Evolutionary conservation across 30 jellyfish, hydroid and myxozoan species (phyloP).

Genomic region (Morbakka virulenta): DNA sequence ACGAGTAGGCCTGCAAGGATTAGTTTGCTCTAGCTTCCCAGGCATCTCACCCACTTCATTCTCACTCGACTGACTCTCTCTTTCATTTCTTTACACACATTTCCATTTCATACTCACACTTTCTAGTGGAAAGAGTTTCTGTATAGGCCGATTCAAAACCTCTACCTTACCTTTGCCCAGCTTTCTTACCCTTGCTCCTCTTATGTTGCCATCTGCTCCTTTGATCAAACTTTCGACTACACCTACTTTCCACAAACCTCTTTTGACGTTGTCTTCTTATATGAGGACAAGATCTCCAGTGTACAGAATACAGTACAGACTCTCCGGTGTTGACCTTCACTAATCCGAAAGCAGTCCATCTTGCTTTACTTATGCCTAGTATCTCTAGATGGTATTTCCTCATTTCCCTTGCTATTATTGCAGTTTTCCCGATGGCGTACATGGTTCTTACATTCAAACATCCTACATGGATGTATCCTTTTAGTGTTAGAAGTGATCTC

Average conservation of each 20-base stretch:
- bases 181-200: conserved; percentile 29
- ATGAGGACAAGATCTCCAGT: conserved; percentile 33
- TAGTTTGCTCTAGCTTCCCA: conserved; percentile 4
- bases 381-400: no score
- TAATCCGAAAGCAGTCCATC: no score
- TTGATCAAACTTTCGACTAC: conserved; percentile 3
- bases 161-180: conserved; percentile 12
- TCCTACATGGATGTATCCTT: no score
- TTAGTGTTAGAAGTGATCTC: no score
- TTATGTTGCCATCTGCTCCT: conserved; percentile 25
- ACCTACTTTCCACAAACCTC: conserved; percentile 30
- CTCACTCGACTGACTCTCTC: conserved; percentile 1
- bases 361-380: no score
- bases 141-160: conserved; percentile 5
- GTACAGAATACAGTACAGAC: no score
- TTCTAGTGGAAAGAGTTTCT: conserved; percentile 37
- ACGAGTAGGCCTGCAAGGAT: not conserved
- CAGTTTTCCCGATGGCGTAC: no score
- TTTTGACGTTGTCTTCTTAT: conserved; percentile 20
- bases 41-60: not conserved
- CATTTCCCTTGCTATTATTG: no score
- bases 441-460: no score
- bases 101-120: conserved; percentile 9
- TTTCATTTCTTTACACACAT: not conserved
- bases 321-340: no score